Evolutionary conservation across 1,140 invertebrate genomes (phyloP).

Genomic region (Calliopsis andreniformis): DNA sequence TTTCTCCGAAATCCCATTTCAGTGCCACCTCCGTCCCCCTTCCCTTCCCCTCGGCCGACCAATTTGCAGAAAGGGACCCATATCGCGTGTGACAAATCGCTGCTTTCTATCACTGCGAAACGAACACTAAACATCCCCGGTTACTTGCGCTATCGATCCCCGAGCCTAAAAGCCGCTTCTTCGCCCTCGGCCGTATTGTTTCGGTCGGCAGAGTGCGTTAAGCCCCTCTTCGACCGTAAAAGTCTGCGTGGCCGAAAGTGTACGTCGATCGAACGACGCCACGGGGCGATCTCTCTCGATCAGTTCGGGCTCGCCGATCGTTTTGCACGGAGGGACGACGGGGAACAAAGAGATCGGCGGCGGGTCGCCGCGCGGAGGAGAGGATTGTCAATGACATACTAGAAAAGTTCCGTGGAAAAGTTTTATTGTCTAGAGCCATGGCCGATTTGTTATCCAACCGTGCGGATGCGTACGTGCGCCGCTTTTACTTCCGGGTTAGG

Average conservation of each 20-base stretch:
- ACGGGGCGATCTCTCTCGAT: not conserved
- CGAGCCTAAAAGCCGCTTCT: not conserved
- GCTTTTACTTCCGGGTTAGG: conserved; percentile 77
- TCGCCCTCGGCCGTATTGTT: not conserved
- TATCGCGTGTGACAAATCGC: conserved; percentile 45
- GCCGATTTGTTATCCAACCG: conserved; percentile 79
- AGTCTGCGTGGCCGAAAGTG: not conserved
- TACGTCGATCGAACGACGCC: conserved; percentile 3
- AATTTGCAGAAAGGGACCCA: conserved; percentile 10
- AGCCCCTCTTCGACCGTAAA: not conserved
- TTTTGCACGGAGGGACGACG: conserved; percentile 16
- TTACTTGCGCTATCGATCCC: conserved; percentile 18
- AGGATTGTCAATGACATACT: conserved; percentile 67
- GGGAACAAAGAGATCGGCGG: conserved; percentile 22
- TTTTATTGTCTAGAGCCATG: conserved; percentile 79
- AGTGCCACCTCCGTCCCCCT: not conserved
- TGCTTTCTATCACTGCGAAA: conserved; percentile 17
- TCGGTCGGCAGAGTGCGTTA: not conserved
- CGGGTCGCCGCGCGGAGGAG: conserved; percentile 30
- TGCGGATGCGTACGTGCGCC: conserved; percentile 76
- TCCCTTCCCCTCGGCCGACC: not conserved
- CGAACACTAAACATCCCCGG: conserved; percentile 6
- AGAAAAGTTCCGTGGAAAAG: conserved; percentile 67
- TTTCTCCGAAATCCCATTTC: not conserved
- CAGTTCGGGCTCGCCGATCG: conserved; percentile 4